Base-by-base conservation (phyloP, 2,113 vertebrate genomes). In the Epinephelus lanceolatus region DNA sequence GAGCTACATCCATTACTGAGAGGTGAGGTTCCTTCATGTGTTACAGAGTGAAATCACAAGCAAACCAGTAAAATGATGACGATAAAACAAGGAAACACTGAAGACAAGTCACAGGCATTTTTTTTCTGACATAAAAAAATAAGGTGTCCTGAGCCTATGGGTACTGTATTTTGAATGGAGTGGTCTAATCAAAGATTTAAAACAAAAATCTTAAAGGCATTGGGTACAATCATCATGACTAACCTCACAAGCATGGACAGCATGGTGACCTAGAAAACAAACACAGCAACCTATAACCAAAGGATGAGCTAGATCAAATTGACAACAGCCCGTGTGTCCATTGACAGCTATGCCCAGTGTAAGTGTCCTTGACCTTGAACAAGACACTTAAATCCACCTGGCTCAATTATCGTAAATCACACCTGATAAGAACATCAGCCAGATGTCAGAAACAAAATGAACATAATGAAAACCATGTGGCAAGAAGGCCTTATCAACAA, bases 371-470 rank as follows among this genome's bases (percentile, higher is more conserved):
- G 66, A 83, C 79, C 79, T 79, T 88, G 63, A 72, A 21, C 52
- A 5, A 67, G 63, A 76, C 33, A 71, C 61, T 85, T 74, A 74
- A 86, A 86, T 56, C 61, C 42, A 40, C 10, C 59, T 11, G 30
- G 49, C 56, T 81, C 84, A 76, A 62, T 78, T 65, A 71, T 25
- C 25, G 73, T 86, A 84, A 89, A 85, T 87, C 82, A 53, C 42
- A 14, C 17, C 30, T 37, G 86, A 85, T 83, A 83, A 65, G 42
- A 71, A 42, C 80, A 80, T 84, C 72, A 68, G 61, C 30, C 33
- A 45, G 33, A 85, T 59, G 80, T 70, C 80, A 57, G 52, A 86
- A 77, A 71, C 5, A 65, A 81, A 87, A 72, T 70, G 40, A 90
- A 49, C 15, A 53, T 63, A 62, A 77, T 88, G 25, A 71, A 89